Percentiles rank a stretch among this genome's conserved stretches.
These are phyloP conservation scores for Malurus cyaneus DNA, from an alignment of 2,113 vertebrate species.

Conservation along the genomic window DNA sequence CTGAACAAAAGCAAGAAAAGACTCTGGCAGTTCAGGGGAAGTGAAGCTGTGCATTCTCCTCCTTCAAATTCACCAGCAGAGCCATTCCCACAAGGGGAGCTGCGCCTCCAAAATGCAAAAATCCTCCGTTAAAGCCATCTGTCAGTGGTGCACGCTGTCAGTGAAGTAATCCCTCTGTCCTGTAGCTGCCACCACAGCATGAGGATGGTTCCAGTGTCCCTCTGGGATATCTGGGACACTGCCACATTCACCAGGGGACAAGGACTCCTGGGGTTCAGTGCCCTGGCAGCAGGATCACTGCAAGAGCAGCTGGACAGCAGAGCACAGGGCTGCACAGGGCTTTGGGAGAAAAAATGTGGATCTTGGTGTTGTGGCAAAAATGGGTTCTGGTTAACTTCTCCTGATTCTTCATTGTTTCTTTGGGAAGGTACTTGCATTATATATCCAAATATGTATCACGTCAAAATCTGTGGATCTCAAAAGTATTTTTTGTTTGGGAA, in stretches of 20 bases:
- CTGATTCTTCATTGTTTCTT: not conserved
- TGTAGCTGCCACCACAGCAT: not conserved
- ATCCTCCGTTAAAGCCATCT: not conserved
- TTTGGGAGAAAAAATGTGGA: not conserved
- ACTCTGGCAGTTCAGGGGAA: not conserved
- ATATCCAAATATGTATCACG: not conserved
- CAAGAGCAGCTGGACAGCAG: not conserved
- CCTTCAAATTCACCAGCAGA: slow-evolving; percentile 12
- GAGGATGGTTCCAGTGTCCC: not conserved
- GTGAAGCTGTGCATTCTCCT: slow-evolving; percentile 4
- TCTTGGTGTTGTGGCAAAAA: not conserved
- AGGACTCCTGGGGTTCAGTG: not conserved
- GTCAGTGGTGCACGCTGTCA: not conserved
- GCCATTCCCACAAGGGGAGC: not conserved
- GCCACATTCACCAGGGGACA: not conserved
- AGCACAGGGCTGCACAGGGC: not conserved
- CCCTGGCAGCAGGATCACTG: not conserved
- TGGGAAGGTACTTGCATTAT: not conserved
- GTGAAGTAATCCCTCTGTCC: not conserved
- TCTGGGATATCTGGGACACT: not conserved
- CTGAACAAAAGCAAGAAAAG: slow-evolving; percentile 24
- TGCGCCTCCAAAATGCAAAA: not conserved
- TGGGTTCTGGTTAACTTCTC: not conserved
- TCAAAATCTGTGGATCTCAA: not conserved
- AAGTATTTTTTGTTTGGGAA: not conserved